Percentiles rank a stretch among this genome's conserved stretches.
phyloP scores from a whole-genome alignment of 2,113 vertebrate genomes.

The Megatriorchis doriae region DNA sequence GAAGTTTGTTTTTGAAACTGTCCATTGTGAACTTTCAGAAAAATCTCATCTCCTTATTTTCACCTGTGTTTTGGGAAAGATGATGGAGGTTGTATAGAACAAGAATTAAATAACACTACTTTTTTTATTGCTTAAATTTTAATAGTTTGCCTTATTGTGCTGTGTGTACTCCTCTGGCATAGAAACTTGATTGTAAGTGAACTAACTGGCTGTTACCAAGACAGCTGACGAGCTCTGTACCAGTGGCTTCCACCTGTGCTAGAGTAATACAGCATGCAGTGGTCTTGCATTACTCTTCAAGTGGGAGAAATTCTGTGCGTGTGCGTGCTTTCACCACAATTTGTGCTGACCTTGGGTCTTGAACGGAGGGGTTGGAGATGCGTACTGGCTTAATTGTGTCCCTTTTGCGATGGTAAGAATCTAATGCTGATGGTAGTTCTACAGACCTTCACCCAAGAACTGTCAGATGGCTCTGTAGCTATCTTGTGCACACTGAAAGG shows the following conservation, averaged over 20 bases:
- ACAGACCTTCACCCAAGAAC: background rate
- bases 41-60: background rate
- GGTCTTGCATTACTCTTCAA: background rate
- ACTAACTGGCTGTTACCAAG: background rate
- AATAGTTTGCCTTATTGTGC: constrained; percentile 10
- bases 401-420: background rate
- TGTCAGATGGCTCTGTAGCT: background rate
- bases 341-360: background rate
- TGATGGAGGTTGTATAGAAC: constrained; percentile 20
- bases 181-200: background rate
- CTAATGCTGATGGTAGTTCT: background rate
- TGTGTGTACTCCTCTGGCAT: constrained; percentile 20
- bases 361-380: background rate
- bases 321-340: background rate
- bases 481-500: background rate
- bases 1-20: constrained; percentile 25
- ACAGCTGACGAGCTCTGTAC: background rate
- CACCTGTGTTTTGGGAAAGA: background rate
- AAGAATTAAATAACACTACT: background rate
- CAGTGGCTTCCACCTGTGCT: background rate
- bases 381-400: background rate
- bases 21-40: background rate
- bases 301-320: background rate
- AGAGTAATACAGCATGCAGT: background rate
- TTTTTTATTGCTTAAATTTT: constrained; percentile 7